Base-by-base conservation (phyloP, 2,888 invertebrate species). In the Lithophane semibrunnea region DNA sequence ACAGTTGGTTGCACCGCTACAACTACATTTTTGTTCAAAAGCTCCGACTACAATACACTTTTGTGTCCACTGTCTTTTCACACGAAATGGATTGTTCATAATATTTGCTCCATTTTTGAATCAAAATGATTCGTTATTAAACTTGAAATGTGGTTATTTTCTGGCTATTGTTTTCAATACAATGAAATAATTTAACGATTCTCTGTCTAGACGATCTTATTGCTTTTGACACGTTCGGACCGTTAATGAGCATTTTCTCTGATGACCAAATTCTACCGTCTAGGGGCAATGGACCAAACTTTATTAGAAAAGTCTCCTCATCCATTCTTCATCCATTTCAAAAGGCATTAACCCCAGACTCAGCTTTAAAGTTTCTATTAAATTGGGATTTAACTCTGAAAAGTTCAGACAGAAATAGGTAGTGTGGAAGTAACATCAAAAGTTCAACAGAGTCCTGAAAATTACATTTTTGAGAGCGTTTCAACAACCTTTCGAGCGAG, bases 171-270 rank as follows among this genome's bases (percentile, higher is more conserved):
- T 87, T 76, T 82, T 47, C 67, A 71, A 73, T 82, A 64, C 58
- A 54, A 72, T 68, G 76, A 54, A 77, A 74, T 73, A 56, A 78
- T 74, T 24, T 49, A 66, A 71, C 42, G 63, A 64, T 71, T 61
- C 65, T n/a, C 60, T 29, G 86, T 80, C 80, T 86, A 86, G 86
- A 81, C 84, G 64, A 75, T 71, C 60, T 72, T 65, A 80, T 76
- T 74, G 70, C 85, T 79, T 76, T 64, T 64, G 68, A 73, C 69
- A 76, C 70, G 77, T 56, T 82, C 47, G 37, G 18, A 56, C 64
- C 44, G 63, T 64, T 73, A 86, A 78, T 79, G 71, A 85, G 69
- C 67, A 77, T 76, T 80, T 66, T 69, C 63, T 65, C 66, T 69
- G 58, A 66, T 77, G 75, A 77, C 66, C 73, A 79, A 76, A 74